Percentiles rank a stretch among this genome's conserved stretches.
Evolutionary conservation across 2,888 invertebrate genomes (phyloP).

Genomic region (Drosophila bunnanda): DNA sequence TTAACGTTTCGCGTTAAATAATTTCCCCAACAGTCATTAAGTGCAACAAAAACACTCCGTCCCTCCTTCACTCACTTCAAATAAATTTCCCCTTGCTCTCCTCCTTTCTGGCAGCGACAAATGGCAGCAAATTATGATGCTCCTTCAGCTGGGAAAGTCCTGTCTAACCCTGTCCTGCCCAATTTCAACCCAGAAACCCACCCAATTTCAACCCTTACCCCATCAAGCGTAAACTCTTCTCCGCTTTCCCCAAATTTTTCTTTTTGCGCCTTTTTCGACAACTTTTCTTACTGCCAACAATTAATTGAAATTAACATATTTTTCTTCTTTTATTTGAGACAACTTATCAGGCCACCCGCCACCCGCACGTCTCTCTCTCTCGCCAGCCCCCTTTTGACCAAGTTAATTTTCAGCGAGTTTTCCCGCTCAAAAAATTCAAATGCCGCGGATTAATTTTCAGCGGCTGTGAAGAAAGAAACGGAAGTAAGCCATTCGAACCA

Average conservation of each 20-base stretch:
- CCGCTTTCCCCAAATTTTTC: constrained; percentile 30
- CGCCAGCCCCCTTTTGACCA: neutral
- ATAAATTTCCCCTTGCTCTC: neutral
- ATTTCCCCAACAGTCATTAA: constrained; percentile 69
- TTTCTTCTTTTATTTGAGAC: constrained; percentile 70
- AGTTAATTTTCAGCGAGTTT: constrained; percentile 29
- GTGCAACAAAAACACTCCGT: constrained; percentile 61
- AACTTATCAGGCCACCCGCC: constrained; percentile 39
- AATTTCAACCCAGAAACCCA: constrained; percentile 1
- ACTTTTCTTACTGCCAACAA: constrained; percentile 59
- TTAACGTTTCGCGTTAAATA: constrained; percentile 63
- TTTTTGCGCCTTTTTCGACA: constrained; percentile 14
- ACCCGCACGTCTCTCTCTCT: too few species aligned
- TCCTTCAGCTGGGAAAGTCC: neutral
- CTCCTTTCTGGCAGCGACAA: constrained; percentile 56
- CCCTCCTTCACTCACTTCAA: neutral
- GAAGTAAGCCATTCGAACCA: constrained; percentile 31
- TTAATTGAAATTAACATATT: constrained; percentile 80
- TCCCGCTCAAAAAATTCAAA: constrained; percentile 24
- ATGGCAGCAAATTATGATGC: constrained; percentile 71
- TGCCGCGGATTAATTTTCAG: constrained; percentile 60
- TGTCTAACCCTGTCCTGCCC: neutral
- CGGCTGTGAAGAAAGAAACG: constrained; percentile 15
- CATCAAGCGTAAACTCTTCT: constrained; percentile 34
- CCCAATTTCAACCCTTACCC: constrained; percentile 22